Conservation (phyloP, 1,140 invertebrate genomes). For the Megathymus violae region DNA sequence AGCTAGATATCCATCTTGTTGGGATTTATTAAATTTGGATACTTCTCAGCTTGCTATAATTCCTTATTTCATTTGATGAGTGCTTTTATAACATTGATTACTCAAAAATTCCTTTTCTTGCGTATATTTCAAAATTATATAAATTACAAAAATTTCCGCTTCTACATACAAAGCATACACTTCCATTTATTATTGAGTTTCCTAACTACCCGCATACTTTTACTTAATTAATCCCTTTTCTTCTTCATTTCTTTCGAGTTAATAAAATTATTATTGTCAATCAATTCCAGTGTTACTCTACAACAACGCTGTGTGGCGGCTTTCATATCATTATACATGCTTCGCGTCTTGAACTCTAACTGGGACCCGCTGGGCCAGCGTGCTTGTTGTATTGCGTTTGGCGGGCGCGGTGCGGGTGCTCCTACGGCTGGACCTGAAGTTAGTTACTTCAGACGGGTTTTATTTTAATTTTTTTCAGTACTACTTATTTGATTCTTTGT, state of each 20-base stretch:
- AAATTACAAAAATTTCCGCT: too few relatives aligned
- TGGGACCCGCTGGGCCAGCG: background rate
- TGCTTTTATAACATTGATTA: too few relatives aligned
- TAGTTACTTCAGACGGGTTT: background rate
- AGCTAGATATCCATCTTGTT: too few relatives aligned
- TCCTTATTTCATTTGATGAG: background rate
- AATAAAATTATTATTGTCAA: background rate
- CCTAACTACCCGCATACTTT: too few relatives aligned
- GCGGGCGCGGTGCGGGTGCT: background rate
- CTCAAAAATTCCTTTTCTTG: too few relatives aligned
- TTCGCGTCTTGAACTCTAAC: background rate
- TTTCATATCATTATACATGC: background rate
- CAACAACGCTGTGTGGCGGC: background rate
- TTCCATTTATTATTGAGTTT: too few relatives aligned
- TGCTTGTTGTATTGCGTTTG: background rate
- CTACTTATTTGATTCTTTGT: background rate
- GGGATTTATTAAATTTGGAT: too few relatives aligned
- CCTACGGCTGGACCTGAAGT: background rate
- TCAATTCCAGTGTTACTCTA: background rate
- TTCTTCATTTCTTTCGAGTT: too few relatives aligned
- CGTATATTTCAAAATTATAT: too few relatives aligned
- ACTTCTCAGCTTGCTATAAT: too few relatives aligned
- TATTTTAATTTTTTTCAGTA: background rate
- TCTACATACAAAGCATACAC: too few relatives aligned
- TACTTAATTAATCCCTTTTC: too few relatives aligned